Evolutionary conservation across 92 coral and sea anemone genomes (phyloP), one percentile per base, ranked within the genome.

Genomic region (Anthopleura xanthogrammica): DNA sequence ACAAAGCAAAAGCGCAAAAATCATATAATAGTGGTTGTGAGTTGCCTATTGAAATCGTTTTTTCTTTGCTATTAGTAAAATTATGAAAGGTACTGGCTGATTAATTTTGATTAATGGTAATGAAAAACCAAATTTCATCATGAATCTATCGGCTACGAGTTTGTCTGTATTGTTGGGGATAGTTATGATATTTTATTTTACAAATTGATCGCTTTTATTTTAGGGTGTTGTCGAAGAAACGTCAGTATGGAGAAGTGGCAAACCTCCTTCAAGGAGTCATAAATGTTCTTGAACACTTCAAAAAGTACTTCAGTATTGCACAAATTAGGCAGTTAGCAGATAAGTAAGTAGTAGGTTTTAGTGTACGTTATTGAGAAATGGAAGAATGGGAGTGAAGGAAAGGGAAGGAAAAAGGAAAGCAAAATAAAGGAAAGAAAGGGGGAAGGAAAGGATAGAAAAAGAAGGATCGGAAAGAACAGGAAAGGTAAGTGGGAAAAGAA

Each of bases 171-270:
- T 29, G 36, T 29, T 29, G 36, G 36, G 9, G 9, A 46, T 9
- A 5, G 50, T 9, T 46, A 46, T 46, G 14, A 54, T 54, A 13
- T 8, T 54, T 54, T 54, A 54, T 54, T 46, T 46, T 60, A 7
- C 23, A 65, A 29, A n/a, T 19, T 22, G 4, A 0, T 12, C 52
- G 60, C 19, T 79, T 39, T 64, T 41, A 10, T 16, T 62, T 3
- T 50, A 95, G 98, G 91, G 79, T 77, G 70, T 84, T 95, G 52
- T 85, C 95, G 0, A 94, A 92, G 84, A 96, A 94, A 83, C 86
- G 99, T 23, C 99, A 96, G 76, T 96, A 96, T 90, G 97, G 95
- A 54, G 99, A 96, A 77, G 99, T 96, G 16, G 97, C 99, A 20
- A 96, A 96, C 70, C 90, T 96, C 5, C 83, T 96, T 6, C 99